phyloP scores from a whole-genome alignment of 2,113 vertebrate genomes.

The Tinamus guttatus region DNA sequence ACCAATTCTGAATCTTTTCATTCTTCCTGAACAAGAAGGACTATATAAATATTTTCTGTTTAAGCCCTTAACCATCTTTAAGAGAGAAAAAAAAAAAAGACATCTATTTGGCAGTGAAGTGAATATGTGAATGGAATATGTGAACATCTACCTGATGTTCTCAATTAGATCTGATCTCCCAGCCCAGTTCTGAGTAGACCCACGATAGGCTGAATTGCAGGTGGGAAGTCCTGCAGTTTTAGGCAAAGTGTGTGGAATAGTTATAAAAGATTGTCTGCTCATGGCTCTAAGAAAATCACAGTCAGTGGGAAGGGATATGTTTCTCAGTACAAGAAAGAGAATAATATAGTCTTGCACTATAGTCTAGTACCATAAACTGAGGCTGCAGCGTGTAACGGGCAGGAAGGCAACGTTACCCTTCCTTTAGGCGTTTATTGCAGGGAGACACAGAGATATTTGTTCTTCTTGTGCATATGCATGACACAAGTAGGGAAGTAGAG shows the following conservation, averaged over 20 bases:
- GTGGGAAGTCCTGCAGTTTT: not conserved
- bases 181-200: not conserved
- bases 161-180: not conserved
- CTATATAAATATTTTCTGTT: not conserved
- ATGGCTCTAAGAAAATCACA: not conserved
- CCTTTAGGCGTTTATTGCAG: not conserved
- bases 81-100: not conserved
- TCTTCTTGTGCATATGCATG: not conserved
- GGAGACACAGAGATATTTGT: not conserved
- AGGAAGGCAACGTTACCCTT: not conserved
- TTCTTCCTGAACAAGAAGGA: not conserved
- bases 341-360: accelerated
- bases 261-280: not conserved
- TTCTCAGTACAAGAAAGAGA: not conserved
- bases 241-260: not conserved
- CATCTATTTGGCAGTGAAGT: not conserved
- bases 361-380: not conserved
- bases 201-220: accelerated
- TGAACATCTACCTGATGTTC: not conserved
- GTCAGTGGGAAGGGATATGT: not conserved
- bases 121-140: not conserved
- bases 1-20: not conserved
- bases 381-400: not conserved
- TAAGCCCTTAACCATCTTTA: not conserved
- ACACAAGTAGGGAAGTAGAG: not conserved